Base-by-base conservation (phyloP, 1,140 invertebrate genomes). In the Heliconius nattereri region DNA sequence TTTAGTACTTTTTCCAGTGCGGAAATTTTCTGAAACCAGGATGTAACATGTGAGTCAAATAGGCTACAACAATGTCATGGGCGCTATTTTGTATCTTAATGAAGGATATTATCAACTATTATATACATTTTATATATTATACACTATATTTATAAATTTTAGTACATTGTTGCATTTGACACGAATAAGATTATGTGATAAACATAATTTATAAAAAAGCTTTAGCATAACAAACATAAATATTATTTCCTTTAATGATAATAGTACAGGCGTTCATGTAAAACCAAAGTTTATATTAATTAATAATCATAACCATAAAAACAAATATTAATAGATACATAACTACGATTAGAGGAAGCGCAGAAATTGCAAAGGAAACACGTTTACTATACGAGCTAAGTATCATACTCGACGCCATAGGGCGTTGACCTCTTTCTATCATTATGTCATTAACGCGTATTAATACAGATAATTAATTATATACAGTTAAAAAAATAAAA, bases 361-460 rank as follows among this genome's bases (percentile, higher is more conserved):
- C 71, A 71, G 78, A 79, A 82, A 82, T 66, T 60, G 74, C 75
- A 79, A 83, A 80, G 81, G 81, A 80, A 83, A 80, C 73, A 75
- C 78, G 75, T 78, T 75, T 80, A 80, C 80, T 83, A 78, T 78
- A 73, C 73, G 49, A 76, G 73, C 60, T 75, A 77, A 73, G 76
- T 75, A 78, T 74, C 37, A 75, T 57, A 73, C 80, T 78, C 73
- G 60, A 37, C 77, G 73, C 52, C 32, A 76, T 60, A 79, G 81
- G 73, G 26, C 81, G 73, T 73, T 75, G 77, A 82, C 81, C 81
- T 73, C 57, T 78, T 79, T 73, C 74, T 70, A 74, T 76, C 70
- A 76, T 73, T 79, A 74, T 74, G 60, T 79, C 35, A 79, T 79
- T 79, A 75, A 79, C 71, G 40, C 70, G 1, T 75, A 45, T 52